These are phyloP conservation scores for Temnothorax curvispinosus DNA, from an alignment of 1,140 invertebrate species.

Conservation along the genomic window DNA sequence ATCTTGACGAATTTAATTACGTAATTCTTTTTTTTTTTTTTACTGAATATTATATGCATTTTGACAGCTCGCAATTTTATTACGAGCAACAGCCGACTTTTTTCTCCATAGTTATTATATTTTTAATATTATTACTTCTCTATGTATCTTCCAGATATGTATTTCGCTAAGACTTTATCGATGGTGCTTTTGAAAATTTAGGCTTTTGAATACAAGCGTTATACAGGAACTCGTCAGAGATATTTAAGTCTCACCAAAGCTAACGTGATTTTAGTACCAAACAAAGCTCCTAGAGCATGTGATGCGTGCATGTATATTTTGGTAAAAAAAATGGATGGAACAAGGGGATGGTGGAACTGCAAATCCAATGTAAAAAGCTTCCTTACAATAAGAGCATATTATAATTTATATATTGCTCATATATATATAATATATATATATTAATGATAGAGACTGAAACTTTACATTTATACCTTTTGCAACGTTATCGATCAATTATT, in stretches of 20 bases:
- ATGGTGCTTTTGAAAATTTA: slow-evolving; percentile 10
- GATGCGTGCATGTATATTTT: slow-evolving; percentile 33
- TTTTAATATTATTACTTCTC: background rate
- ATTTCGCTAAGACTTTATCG: slow-evolving; percentile 11
- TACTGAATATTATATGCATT: background rate
- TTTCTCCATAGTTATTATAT: background rate
- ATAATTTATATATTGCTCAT: slow-evolving; percentile 40
- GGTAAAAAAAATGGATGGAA: background rate
- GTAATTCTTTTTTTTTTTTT: slow-evolving; percentile 58
- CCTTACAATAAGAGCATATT: slow-evolving; percentile 21
- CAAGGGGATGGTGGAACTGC: background rate
- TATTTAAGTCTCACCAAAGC: slow-evolving; percentile 47
- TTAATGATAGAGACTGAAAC: slow-evolving; percentile 52
- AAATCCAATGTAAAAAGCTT: slow-evolving; percentile 35
- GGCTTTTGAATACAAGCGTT: background rate
- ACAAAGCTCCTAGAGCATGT: background rate
- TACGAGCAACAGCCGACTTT: background rate
- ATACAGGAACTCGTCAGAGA: background rate
- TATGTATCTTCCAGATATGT: slow-evolving; percentile 35
- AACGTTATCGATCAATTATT: slow-evolving; percentile 11
- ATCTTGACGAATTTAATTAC: slow-evolving; percentile 82
- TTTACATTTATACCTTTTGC: slow-evolving; percentile 37
- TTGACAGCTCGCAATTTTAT: background rate
- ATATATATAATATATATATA: background rate
- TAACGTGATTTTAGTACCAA: slow-evolving; percentile 31